Evolutionary conservation across 2,113 vertebrate species (phyloP).

Genomic region (Tursiops truncatus): DNA sequence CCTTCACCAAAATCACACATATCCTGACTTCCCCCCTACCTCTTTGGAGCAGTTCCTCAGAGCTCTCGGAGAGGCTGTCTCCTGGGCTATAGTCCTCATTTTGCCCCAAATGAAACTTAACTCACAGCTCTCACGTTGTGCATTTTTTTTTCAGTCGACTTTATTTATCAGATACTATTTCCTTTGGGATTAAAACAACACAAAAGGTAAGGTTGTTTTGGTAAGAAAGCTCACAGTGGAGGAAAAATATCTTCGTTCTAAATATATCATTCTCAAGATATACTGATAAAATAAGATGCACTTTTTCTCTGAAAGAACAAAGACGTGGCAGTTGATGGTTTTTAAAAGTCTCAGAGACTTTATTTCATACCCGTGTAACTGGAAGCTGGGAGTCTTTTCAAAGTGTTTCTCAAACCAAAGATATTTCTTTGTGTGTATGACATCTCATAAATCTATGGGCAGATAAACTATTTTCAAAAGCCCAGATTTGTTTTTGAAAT

Average conservation of each 20-base stretch:
- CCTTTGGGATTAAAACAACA: not conserved
- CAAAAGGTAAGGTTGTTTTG: not conserved
- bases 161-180: not conserved
- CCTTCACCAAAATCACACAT: not conserved
- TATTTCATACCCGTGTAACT: not conserved
- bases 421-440: not conserved
- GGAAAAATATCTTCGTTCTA: not conserved
- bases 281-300: not conserved
- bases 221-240: not conserved
- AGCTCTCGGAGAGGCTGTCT: not conserved
- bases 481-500: constrained; percentile 30
- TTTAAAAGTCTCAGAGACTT: constrained; percentile 6
- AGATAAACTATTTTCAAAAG: constrained; percentile 31
- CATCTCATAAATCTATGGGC: not conserved
- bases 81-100: not conserved
- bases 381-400: not conserved
- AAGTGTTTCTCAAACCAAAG: constrained; percentile 26
- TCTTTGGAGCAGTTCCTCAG: not conserved
- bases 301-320: not conserved
- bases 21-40: not conserved
- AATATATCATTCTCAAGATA: not conserved
- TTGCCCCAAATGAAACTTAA: not conserved
- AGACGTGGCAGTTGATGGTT: not conserved
- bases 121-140: not conserved
- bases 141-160: not conserved